Percentiles rank a stretch among this genome's conserved stretches.
Evolutionary conservation across 2,113 vertebrate species (phyloP).

Genomic region (Colistium nudipinnis): DNA sequence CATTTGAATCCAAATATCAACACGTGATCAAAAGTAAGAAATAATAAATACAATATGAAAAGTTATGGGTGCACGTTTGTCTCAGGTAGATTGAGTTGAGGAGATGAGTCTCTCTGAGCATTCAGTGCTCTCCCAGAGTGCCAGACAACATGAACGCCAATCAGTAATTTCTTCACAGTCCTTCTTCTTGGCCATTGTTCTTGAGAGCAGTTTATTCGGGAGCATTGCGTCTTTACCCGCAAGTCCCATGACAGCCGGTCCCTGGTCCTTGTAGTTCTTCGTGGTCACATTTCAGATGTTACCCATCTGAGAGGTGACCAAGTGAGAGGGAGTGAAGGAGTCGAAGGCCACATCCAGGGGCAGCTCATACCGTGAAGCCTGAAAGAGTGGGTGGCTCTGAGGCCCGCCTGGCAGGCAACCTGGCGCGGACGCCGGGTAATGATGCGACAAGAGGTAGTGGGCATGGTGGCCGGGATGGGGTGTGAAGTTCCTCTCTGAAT

Average conservation of each 20-base stretch:
- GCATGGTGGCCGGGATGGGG: slow-evolving; percentile 69
- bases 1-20: slow-evolving; percentile 47
- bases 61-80: slow-evolving; percentile 59
- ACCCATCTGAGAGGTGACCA: slow-evolving; percentile 85
- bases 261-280: slow-evolving; percentile 40
- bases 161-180: slow-evolving; percentile 45
- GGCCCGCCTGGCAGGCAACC: slow-evolving; percentile 77
- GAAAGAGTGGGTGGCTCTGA: slow-evolving; percentile 87
- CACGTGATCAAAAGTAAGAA: slow-evolving; percentile 43
- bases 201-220: slow-evolving; percentile 40
- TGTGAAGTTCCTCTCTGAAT: slow-evolving; percentile 87
- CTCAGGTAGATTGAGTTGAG: slow-evolving; percentile 74
- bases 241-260: slow-evolving; percentile 68
- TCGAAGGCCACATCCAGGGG: slow-evolving; percentile 92
- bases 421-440: slow-evolving; percentile 76
- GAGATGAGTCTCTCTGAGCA: slow-evolving; percentile 51
- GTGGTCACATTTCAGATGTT: slow-evolving; percentile 78
- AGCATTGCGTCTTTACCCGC: background rate
- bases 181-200: background rate
- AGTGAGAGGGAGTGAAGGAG: slow-evolving; percentile 84
- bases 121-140: slow-evolving; percentile 50
- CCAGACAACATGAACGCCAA: slow-evolving; percentile 56
- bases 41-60: slow-evolving; percentile 73
- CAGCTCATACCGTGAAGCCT: slow-evolving; percentile 86
- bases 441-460: slow-evolving; percentile 82